Percentiles rank a stretch among this genome's conserved stretches.
Conservation (phyloP, 2,888 invertebrate genomes). For the Deilephila elpenor region DNA sequence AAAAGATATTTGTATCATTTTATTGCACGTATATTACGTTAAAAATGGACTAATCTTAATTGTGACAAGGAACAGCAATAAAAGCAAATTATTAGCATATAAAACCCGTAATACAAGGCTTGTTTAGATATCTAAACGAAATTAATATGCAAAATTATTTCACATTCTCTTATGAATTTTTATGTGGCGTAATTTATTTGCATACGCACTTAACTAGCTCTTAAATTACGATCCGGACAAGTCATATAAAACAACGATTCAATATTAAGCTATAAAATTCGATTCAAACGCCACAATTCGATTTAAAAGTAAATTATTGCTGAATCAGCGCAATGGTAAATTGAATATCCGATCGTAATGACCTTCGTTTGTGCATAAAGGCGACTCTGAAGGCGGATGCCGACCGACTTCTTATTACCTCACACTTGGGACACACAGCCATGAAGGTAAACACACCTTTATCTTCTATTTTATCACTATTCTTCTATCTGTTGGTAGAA, state of each 20-base stretch:
- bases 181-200: conserved; percentile 18
- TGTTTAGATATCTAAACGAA: not conserved
- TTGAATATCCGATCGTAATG: conserved; percentile 75
- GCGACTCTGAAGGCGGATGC: conserved; percentile 60
- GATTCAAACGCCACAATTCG: conserved; percentile 63
- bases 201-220: conserved; percentile 31
- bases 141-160: conserved; percentile 18
- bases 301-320: conserved; percentile 72
- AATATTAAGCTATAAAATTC: conserved; percentile 59
- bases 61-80: conserved; percentile 19
- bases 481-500: not conserved
- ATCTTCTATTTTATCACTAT: not conserved
- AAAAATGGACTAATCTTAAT: not conserved
- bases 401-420: conserved; percentile 71
- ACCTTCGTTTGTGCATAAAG: conserved; percentile 75
- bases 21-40: conserved; percentile 15
- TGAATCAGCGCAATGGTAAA: conserved; percentile 72
- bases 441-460: conserved; percentile 25
- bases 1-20: conserved; percentile 1
- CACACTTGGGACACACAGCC: conserved; percentile 49
- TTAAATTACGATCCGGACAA: conserved; percentile 43
- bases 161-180: conserved; percentile 1
- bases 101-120: not conserved
- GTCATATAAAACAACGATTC: conserved; percentile 52
- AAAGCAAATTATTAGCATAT: conserved; percentile 10